These are phyloP conservation scores for Mactra quadrangularis DNA, from an alignment of 1,140 invertebrate genomes.

Conservation along the genomic window DNA sequence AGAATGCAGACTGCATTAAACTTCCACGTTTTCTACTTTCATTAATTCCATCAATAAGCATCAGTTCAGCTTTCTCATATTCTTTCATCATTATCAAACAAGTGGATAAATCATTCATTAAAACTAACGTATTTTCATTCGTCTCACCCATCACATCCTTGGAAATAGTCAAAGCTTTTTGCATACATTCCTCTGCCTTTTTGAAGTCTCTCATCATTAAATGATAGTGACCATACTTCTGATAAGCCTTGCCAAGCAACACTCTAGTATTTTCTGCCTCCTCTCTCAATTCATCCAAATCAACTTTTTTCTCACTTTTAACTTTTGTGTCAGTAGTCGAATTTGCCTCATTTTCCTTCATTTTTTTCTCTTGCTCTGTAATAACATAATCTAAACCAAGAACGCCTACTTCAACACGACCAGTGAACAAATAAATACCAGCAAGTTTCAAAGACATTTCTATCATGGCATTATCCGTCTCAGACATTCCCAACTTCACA, in stretches of 20 bases:
- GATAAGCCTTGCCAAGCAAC: slow-evolving; percentile 89
- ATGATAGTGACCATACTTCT: slow-evolving; percentile 93
- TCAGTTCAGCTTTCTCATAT: slow-evolving; percentile 88
- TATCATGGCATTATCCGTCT: slow-evolving; percentile 91
- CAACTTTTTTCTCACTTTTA: slow-evolving; percentile 73
- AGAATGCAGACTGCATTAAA: slow-evolving; percentile 87
- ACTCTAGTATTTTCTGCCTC: slow-evolving; percentile 86
- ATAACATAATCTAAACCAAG: slow-evolving; percentile 91
- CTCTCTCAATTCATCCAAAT: slow-evolving; percentile 86
- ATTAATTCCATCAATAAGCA: slow-evolving; percentile 89
- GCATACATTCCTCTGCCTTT: slow-evolving; percentile 88
- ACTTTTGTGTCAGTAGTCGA: not conserved
- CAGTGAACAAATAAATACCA: slow-evolving; percentile 85
- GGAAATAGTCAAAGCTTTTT: slow-evolving; percentile 89
- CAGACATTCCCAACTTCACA: slow-evolving; percentile 86
- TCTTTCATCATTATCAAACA: slow-evolving; percentile 88
- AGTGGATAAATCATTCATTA: slow-evolving; percentile 93
- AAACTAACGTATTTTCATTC: slow-evolving; percentile 90
- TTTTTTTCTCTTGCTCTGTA: slow-evolving; percentile 87
- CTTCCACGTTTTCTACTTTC: slow-evolving; percentile 88
- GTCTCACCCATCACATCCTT: slow-evolving; percentile 87
- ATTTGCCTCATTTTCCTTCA: slow-evolving; percentile 83
- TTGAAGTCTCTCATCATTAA: slow-evolving; percentile 86
- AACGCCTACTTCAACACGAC: slow-evolving; percentile 88
- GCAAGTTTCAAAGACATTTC: slow-evolving; percentile 89